These are phyloP conservation scores for Crocallis elinguaria DNA, from an alignment of 2,888 invertebrate genomes.

Conservation along the genomic window DNA sequence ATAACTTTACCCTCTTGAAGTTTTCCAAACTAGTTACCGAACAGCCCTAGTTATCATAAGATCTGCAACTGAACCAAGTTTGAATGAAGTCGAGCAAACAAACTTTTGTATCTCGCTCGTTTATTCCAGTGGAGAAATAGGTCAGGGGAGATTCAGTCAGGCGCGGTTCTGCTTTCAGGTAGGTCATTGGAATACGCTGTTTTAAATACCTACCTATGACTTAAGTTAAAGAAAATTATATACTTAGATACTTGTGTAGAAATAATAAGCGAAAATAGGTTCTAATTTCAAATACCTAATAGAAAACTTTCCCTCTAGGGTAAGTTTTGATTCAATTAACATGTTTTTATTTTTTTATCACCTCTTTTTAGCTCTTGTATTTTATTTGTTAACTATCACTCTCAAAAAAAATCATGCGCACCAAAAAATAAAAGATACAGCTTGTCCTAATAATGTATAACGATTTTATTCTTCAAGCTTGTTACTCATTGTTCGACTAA, in stretches of 20 bases:
- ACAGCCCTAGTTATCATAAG: conserved; percentile 8
- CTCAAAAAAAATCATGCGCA: too few relatives aligned
- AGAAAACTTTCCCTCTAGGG: too few relatives aligned
- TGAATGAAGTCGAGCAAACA: conserved; percentile 15
- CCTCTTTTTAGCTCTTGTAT: too few relatives aligned
- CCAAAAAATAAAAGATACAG: neutral
- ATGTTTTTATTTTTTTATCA: too few relatives aligned
- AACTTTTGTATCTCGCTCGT: conserved; percentile 22
- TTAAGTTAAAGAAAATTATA: too few relatives aligned
- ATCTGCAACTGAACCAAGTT: conserved; percentile 24
- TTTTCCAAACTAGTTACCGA: neutral
- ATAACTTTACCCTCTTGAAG: too few relatives aligned
- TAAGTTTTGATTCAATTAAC: too few relatives aligned
- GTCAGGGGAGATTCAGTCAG: conserved; percentile 11
- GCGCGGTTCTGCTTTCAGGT: conserved; percentile 1
- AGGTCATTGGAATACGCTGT: neutral
- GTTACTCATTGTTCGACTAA: neutral
- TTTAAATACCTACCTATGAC: neutral
- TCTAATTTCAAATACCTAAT: too few relatives aligned
- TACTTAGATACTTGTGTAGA: too few relatives aligned
- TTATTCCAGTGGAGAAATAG: conserved; percentile 17
- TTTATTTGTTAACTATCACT: too few relatives aligned
- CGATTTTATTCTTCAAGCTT: neutral
- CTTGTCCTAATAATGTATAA: neutral
- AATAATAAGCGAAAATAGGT: too few relatives aligned